These are phyloP conservation scores for Orientallactaga sibirica DNA, from an alignment of 2,797 vertebrate genomes.

Conservation along the genomic window DNA sequence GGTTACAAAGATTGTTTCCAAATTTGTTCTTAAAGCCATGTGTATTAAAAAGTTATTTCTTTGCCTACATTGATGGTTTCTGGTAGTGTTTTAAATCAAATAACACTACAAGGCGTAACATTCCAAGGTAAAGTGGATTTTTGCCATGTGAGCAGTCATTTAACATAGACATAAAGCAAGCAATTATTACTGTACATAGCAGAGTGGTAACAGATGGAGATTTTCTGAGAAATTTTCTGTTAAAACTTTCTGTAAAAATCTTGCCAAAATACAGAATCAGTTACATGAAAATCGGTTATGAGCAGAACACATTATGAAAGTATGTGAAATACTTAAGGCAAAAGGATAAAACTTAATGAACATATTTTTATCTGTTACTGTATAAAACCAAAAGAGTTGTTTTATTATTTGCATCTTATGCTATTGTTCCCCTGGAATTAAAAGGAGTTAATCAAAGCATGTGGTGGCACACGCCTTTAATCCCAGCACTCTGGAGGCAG, in stretches of 20 bases:
- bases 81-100: constrained; percentile 5
- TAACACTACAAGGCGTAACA: background rate
- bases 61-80: background rate
- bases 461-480: too few species aligned
- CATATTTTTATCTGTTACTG: background rate
- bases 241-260: constrained; percentile 46
- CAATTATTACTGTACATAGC: background rate
- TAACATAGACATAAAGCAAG: constrained; percentile 3
- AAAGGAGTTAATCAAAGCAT: background rate
- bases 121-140: background rate
- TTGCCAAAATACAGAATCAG: constrained; percentile 13
- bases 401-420: background rate
- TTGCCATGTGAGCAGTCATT: background rate
- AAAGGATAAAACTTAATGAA: constrained; percentile 37
- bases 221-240: background rate
- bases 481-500: too few species aligned
- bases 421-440: background rate
- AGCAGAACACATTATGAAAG: constrained; percentile 13
- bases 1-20: constrained; percentile 28
- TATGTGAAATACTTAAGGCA: constrained; percentile 11
- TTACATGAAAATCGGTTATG: constrained; percentile 3
- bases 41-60: background rate
- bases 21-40: constrained; percentile 19
- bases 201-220: background rate
- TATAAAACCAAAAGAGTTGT: constrained; percentile 17